phyloP scores from a whole-genome alignment of 2,888 invertebrate genomes.

The Pyrochroa serraticornis region DNA sequence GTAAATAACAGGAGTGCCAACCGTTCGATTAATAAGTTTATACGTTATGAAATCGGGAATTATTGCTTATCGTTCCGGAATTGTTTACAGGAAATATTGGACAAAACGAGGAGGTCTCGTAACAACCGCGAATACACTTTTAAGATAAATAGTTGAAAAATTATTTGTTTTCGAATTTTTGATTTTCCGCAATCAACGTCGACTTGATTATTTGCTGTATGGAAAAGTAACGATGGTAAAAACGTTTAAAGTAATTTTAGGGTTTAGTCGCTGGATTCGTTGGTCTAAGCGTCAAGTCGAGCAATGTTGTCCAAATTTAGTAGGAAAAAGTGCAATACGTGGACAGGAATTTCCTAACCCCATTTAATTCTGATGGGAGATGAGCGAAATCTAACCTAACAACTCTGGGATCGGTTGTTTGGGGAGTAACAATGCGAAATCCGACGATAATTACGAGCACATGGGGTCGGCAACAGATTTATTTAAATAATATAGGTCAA shows the following conservation, averaged over 20 bases:
- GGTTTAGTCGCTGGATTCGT: background rate
- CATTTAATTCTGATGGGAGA: slow-evolving; percentile 12
- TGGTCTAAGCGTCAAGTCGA: background rate
- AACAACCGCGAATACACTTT: background rate
- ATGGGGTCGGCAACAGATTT: slow-evolving; percentile 35
- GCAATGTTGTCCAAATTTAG: slow-evolving; percentile 37
- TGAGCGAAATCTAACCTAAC: background rate
- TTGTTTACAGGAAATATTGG: background rate
- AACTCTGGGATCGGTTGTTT: background rate
- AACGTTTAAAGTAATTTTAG: too few relatives aligned
- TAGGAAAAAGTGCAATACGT: slow-evolving; percentile 40
- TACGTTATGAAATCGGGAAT: slow-evolving; percentile 19
- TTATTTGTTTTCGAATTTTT: background rate
- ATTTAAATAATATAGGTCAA: slow-evolving; percentile 58
- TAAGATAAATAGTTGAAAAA: background rate
- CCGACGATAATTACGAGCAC: slow-evolving; percentile 3
- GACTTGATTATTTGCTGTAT: background rate
- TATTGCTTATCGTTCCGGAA: slow-evolving; percentile 4
- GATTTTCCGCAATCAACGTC: background rate
- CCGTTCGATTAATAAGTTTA: slow-evolving; percentile 9
- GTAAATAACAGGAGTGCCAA: slow-evolving; percentile 27
- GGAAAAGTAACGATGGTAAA: background rate
- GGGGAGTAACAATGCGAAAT: background rate
- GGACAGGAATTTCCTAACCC: slow-evolving; percentile 34
- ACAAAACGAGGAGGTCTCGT: background rate